Base-by-base conservation (phyloP, 2,113 vertebrate species). In the Heterotilapia buettikoferi region DNA sequence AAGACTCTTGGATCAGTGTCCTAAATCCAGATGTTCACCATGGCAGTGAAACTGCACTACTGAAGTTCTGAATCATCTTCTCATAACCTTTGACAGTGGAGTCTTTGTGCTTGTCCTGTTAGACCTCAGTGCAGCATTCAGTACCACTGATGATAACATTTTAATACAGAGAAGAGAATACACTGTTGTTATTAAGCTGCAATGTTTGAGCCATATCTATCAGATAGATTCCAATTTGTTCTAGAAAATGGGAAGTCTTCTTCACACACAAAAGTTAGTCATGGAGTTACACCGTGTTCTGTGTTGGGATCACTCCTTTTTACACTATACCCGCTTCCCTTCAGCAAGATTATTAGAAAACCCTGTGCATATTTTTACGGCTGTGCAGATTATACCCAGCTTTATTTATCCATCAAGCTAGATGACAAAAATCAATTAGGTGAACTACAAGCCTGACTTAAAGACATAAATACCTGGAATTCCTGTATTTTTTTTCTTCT, bases 301-400 rank as follows among this genome's bases (percentile, higher is more conserved):
- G 63, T 71, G 36, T 21, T 71, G 3, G 63, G 36, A 71, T 8
- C n/a, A 43, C 29, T 0, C 31, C 19, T 19, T 63, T 63, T 63
- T 63, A 61, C 29, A 33, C 0, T 63, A 63, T 3, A 61, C 16
- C 5, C 0, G 0, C 59, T 63, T 63, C 29, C 5, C 0, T 11
- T 36, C 29, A 40, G 36, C n/a, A 40, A 40, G 36, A 68, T 24
- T 40, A 68, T 68, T 0, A 40, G 19, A 36, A 33, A 43, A 68
- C 63, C 5, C 36, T 24, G 12, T 40, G 36, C n/a, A 68, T 21
- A 68, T 68, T 38, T 68, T 38, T 19, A 68, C 36, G 6, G 33
- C 11, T 40, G 36, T 2, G 63, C 63, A 68, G 7, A 68, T 40
- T 36, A 68, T 21, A 68, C 19, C 11, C 4, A 68, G 0, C 63